phyloP scores from a whole-genome alignment of 2,797 vertebrate species.

The Dendrocincla tyrannina region DNA sequence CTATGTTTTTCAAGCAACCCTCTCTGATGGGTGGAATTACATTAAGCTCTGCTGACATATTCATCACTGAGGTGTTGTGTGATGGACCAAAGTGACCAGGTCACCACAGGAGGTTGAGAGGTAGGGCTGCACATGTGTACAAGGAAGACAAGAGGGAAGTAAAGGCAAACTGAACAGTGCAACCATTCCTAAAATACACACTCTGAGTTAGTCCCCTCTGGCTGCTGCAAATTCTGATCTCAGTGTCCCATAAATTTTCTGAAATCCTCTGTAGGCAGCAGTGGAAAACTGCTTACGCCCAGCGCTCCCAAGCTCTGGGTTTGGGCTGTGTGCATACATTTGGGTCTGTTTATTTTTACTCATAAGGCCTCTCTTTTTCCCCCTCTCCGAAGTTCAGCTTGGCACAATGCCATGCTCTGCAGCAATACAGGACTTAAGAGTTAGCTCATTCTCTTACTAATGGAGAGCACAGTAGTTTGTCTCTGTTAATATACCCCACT shows the following conservation, averaged over 20 bases:
- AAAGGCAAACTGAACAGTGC: background rate
- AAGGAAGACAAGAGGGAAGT: background rate
- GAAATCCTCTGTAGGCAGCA: constrained; percentile 37
- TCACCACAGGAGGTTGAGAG: background rate
- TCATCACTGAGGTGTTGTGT: background rate
- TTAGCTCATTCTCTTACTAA: background rate
- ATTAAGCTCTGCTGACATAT: background rate
- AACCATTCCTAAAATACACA: background rate
- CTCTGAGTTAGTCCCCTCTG: background rate
- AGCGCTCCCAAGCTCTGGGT: background rate
- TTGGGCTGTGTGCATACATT: constrained; percentile 15
- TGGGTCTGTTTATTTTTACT: constrained; percentile 60
- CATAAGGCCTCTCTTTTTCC: constrained; percentile 31
- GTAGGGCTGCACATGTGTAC: background rate
- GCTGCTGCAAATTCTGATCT: constrained; percentile 4
- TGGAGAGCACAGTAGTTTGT: background rate
- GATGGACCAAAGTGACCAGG: background rate
- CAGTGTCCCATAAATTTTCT: constrained; percentile 32
- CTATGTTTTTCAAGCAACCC: background rate
- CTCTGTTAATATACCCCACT: background rate
- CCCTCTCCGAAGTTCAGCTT: constrained; percentile 13
- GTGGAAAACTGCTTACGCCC: constrained; percentile 21
- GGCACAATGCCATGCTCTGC: background rate
- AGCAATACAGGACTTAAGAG: background rate
- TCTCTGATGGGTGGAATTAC: background rate